Conservation (phyloP, 2,888 invertebrate genomes). For the Callyntrura guangdongensis region DNA sequence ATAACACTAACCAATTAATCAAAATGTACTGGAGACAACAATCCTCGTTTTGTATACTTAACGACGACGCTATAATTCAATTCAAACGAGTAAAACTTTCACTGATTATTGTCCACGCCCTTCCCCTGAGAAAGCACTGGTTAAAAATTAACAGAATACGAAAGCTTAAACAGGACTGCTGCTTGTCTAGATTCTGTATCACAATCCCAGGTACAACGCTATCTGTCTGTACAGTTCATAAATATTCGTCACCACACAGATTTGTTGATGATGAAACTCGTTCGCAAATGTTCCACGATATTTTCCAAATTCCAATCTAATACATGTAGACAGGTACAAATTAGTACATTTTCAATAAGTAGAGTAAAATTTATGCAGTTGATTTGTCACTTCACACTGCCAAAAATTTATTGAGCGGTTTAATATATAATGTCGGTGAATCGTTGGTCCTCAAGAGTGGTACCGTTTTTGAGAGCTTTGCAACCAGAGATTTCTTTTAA, state of each 20-base stretch:
- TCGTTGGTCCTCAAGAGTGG: slow-evolving; percentile 53
- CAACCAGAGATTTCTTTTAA: slow-evolving; percentile 41
- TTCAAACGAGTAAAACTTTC: slow-evolving; percentile 23
- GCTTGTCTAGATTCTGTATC: slow-evolving; percentile 43
- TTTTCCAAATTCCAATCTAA: slow-evolving; percentile 73
- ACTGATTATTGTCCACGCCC: slow-evolving; percentile 7
- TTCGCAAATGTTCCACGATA: not conserved
- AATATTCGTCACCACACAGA: not conserved
- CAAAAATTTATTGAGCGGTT: slow-evolving; percentile 52
- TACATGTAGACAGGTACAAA: slow-evolving; percentile 52
- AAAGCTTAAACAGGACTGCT: slow-evolving; percentile 29
- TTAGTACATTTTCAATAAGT: slow-evolving; percentile 35
- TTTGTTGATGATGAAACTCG: slow-evolving; percentile 7
- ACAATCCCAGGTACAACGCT: slow-evolving; percentile 74
- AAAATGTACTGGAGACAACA: no score
- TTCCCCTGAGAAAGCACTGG: slow-evolving; percentile 26
- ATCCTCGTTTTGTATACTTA: no score
- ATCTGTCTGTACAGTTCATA: no score
- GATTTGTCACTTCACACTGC: slow-evolving; percentile 73
- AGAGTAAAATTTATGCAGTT: slow-evolving; percentile 10
- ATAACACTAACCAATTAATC: not conserved
- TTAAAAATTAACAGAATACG: not conserved
- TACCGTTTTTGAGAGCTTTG: slow-evolving; percentile 74
- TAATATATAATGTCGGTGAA: not conserved
- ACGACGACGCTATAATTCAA: no score